A percentile compares a stretch with the other conserved stretches of the same genome.
Conservation (phyloP, 2,113 vertebrate species). For the Embiotoca jacksoni region DNA sequence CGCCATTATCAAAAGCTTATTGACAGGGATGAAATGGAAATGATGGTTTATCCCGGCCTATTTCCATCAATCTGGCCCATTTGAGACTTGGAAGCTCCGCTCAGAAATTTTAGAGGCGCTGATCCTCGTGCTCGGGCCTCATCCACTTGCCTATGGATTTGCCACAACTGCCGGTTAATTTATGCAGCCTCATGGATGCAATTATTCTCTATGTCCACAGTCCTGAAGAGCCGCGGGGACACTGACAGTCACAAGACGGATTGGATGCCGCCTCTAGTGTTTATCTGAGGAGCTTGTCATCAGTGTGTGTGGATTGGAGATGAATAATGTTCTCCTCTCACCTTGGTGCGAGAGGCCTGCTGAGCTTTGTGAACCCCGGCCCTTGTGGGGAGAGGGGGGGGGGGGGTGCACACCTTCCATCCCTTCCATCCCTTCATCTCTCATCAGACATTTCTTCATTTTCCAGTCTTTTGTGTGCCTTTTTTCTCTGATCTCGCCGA, state of each 20-base stretch:
- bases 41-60: conserved; percentile 61
- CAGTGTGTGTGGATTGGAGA: conserved; percentile 54
- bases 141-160: conserved; percentile 69
- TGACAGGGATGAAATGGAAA: conserved; percentile 76
- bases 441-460: conserved; percentile 37
- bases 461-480: conserved; percentile 10
- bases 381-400: background rate
- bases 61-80: conserved; percentile 63
- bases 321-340: conserved; percentile 49
- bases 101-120: conserved; percentile 60
- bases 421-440: conserved; percentile 29
- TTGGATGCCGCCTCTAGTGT: conserved; percentile 56
- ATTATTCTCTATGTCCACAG: conserved; percentile 75
- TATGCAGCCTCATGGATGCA: conserved; percentile 81
- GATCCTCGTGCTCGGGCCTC: conserved; percentile 52
- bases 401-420: conserved; percentile 31
- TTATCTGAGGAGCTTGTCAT: conserved; percentile 66
- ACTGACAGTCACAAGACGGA: conserved; percentile 55
- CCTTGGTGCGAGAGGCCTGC: conserved; percentile 35
- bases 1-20: conserved; percentile 69
- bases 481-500: conserved; percentile 36
- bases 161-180: conserved; percentile 67
- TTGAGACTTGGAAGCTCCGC: conserved; percentile 45
- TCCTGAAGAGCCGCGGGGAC: conserved; percentile 23
- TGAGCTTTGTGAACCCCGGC: conserved; percentile 47